Evolutionary conservation across 2,113 vertebrate genomes (phyloP).

Genomic region (Glareola pratincola): DNA sequence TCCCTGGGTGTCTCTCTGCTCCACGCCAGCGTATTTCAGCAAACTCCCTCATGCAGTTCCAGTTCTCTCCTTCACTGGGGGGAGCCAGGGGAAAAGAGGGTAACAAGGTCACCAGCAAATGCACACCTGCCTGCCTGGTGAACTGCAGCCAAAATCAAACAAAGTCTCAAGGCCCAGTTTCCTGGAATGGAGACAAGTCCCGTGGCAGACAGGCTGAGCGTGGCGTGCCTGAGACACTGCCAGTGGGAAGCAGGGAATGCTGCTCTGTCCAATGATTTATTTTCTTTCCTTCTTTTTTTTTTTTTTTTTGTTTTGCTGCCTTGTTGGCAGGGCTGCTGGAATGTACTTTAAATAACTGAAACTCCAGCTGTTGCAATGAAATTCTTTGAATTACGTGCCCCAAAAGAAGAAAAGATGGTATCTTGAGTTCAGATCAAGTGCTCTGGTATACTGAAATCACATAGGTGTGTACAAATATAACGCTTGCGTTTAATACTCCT

Average conservation of each 20-base stretch:
- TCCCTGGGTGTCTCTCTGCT: neutral
- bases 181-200: neutral
- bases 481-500: neutral
- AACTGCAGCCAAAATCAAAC: neutral
- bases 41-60: neutral
- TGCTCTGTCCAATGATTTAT: neutral
- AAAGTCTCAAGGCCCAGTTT: neutral
- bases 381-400: constrained; percentile 1
- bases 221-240: neutral
- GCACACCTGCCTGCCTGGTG: neutral
- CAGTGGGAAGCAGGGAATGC: neutral
- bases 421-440: constrained; percentile 27
- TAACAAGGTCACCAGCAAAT: neutral
- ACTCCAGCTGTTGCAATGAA: constrained; percentile 27
- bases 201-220: neutral
- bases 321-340: constrained; percentile 39
- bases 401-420: neutral
- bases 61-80: neutral
- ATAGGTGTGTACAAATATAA: neutral
- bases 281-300: constrained; percentile 7
- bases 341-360: constrained; percentile 59
- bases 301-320: constrained; percentile 22
- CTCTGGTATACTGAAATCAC: neutral
- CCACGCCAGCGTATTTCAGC: accelerated
- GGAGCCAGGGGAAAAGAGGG: neutral